Conservation (phyloP, 2,888 invertebrate species). For the Lypha dubia region DNA sequence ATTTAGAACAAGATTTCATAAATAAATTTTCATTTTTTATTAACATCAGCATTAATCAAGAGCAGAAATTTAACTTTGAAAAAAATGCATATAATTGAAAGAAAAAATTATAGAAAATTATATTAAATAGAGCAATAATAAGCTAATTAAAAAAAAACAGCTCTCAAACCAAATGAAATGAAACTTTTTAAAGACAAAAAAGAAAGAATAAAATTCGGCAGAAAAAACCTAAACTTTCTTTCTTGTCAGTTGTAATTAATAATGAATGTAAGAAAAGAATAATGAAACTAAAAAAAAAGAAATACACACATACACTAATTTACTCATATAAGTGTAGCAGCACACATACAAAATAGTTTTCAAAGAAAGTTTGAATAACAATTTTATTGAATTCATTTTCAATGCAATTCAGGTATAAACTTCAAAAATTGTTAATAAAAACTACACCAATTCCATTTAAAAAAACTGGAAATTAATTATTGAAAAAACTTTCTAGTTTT, state of each 20-base stretch:
- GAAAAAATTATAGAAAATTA: neutral
- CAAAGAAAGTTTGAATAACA: slow-evolving; percentile 1
- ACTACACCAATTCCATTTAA: slow-evolving; percentile 35
- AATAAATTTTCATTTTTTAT: slow-evolving; percentile 37
- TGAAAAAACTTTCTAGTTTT: too few relatives aligned
- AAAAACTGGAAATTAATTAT: too few relatives aligned
- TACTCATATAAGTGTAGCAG: too few relatives aligned
- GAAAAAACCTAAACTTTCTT: slow-evolving; percentile 25
- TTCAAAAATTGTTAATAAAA: slow-evolving; percentile 46
- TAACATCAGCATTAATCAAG: slow-evolving; percentile 58
- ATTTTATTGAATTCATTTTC: neutral
- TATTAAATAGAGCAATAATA: slow-evolving; percentile 45
- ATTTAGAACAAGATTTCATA: slow-evolving; percentile 23
- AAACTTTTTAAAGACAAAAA: slow-evolving; percentile 30
- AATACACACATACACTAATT: neutral
- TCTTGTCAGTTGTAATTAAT: slow-evolving; percentile 56
- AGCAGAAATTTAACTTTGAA: slow-evolving; percentile 21
- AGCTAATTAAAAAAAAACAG: slow-evolving; percentile 24
- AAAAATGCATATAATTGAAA: neutral
- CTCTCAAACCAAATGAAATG: slow-evolving; percentile 42
- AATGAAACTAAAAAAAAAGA: slow-evolving; percentile 12
- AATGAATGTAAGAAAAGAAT: slow-evolving; percentile 31
- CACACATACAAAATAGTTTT: slow-evolving; percentile 3
- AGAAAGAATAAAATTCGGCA: slow-evolving; percentile 16
- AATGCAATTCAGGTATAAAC: slow-evolving; percentile 30